Evolutionary conservation across 1,140 invertebrate species (phyloP), one percentile per base, ranked within the genome.

Genomic region (Trichonephila clavipes): DNA sequence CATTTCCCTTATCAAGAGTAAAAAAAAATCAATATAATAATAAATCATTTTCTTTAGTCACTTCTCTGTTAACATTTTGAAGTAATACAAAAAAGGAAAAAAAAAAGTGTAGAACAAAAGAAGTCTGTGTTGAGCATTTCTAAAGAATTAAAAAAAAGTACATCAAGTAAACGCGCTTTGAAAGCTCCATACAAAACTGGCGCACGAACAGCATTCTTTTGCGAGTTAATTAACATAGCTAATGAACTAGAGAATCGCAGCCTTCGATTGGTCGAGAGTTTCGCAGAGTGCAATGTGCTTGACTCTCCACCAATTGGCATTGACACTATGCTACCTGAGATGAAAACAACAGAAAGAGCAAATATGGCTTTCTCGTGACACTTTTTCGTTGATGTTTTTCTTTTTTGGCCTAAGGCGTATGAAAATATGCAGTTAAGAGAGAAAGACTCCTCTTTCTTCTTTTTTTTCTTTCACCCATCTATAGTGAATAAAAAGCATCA

Each of bases 171-270:
- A 87, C 14, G 58, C 81, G 81, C 28, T 51, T 51, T 51, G 51
- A 51, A 51, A 51, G 51, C 51, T 64, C 34, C 62, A 69, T 82
- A 51, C n/a, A 83, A 91, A 83, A 77, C 59, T 58, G 77, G 61
- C 59, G 58, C 77, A 91, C 59, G 77, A 91, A 77, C 90, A 85
- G 40, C 85, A 87, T 92, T 92, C 91, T 92, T 92, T 87, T 77
- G 66, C 28, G 91, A 92, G 91, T 92, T 92, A 92, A 92, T 92
- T 92, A 92, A 87, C 91, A 92, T 92, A 92, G 91, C 83, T 92
- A 92, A 92, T 92, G 91, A 92, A 87, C 34, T 92, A 92, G 82
- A 8, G 82, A 92, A 87, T 92, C 19, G 83, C 83, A 61, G 83
- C 61, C 40, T 77, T 92, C 24, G 91, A 92, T 92, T 92, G 91